Evolutionary conservation across 2,113 vertebrate species (phyloP), one percentile per base, ranked within the genome.

Genomic region (Nothobranchius furzeri): DNA sequence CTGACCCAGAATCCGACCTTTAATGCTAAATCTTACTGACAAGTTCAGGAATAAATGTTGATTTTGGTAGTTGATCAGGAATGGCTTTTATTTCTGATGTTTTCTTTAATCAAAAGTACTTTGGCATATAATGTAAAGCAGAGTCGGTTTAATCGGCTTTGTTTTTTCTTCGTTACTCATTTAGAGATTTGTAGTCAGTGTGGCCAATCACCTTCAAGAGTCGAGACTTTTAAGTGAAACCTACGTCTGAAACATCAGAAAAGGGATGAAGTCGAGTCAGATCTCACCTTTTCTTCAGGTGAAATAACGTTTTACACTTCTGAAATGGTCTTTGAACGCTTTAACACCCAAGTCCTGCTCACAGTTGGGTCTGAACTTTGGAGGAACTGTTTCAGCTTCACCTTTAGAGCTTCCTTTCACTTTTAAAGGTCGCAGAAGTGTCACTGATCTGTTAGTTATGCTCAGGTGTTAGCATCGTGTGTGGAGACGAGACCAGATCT

Each of bases 401-500:
- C 9, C 5, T 68, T 68, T 79, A 49, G 24, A 46, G 61, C 0
- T 5, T 40, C 37, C 4, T 56, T 51, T 67, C 14, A 43, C 12
- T 47, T 55, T 64, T 36, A 47, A 73, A 65, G 61, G 49, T 73
- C 66, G 9, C 12, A 15, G 15, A 20, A 56, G 47, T 81, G 68
- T 55, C 46, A 64, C 8, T 15, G n/a, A 35, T 40, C 37, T 6
- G 37, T 40, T 40, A 20, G 20, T 20, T 20, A 20, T 20, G 20
- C 37, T 40, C 37, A 40, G 36, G 7, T 8, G 37, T 40, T 40
- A 1, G 37, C 37, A 8, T 40, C 37, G 6, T 40, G 6, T 7
- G 20, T 20, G 20, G 20, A 20, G 1, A 40, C 37, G 37, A 40
- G 35, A 20, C 53, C 45, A 43, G 54, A 67, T 65, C 48, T 64